These are phyloP conservation scores for Oxycera nigricornis DNA, from an alignment of 2,888 invertebrate species.

Conservation along the genomic window DNA sequence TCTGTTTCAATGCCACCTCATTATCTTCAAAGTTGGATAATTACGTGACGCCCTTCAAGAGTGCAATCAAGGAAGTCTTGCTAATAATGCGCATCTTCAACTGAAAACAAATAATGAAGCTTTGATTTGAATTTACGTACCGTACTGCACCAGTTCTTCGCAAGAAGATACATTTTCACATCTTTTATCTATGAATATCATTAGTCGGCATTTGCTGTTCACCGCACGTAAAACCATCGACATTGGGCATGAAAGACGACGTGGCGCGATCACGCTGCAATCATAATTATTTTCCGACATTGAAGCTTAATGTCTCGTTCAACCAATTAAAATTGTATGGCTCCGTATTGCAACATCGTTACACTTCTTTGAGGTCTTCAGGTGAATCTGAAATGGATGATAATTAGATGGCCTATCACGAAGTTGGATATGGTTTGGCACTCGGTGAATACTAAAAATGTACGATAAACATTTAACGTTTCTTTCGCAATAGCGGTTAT, in stretches of 20 bases:
- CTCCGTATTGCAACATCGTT: not conserved
- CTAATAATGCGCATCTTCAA: not conserved
- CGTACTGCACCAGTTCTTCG: not conserved
- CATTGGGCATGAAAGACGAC: conserved; percentile 22
- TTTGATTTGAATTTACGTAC: not conserved
- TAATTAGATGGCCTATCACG: not conserved
- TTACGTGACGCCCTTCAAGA: not conserved
- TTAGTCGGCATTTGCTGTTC: not conserved
- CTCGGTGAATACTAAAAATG: not conserved
- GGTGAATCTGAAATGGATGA: not conserved
- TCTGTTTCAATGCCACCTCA: no score
- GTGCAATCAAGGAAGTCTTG: not conserved
- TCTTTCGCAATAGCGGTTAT: no score
- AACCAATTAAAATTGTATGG: not conserved
- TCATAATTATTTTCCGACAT: conserved; percentile 1
- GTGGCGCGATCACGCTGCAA: not conserved
- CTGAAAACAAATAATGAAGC: not conserved
- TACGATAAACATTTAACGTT: no score
- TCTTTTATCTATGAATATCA: not conserved
- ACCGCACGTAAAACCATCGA: not conserved
- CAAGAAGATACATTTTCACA: not conserved
- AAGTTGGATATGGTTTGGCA: not conserved
- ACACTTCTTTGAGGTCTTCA: not conserved
- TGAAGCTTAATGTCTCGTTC: not conserved
- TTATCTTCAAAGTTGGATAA: no score